phyloP scores from a whole-genome alignment of 2,113 vertebrate species.

The Eidolon helvum region DNA sequence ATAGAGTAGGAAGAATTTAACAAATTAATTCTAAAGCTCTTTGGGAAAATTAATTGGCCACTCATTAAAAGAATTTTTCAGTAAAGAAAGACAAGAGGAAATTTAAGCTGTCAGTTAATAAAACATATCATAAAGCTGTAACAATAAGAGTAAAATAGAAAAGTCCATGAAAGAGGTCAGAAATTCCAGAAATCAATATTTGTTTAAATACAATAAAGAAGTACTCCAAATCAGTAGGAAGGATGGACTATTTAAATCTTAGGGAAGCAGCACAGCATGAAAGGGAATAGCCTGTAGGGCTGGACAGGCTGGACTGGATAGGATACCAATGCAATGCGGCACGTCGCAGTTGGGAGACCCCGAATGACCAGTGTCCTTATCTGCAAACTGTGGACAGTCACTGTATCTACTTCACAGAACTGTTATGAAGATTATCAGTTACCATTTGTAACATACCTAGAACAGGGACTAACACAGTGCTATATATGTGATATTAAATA shows the following conservation, averaged over 20 bases:
- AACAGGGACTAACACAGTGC: neutral
- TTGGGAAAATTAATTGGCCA: conserved; percentile 24
- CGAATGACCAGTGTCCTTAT: neutral
- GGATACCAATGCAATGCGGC: rapidly evolving
- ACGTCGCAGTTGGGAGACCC: rapidly evolving
- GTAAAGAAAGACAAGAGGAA: neutral
- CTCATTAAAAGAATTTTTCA: conserved; percentile 38
- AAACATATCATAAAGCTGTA: neutral
- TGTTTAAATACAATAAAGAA: neutral
- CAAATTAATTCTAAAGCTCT: conserved; percentile 28
- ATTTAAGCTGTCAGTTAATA: neutral
- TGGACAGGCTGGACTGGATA: too few relatives aligned
- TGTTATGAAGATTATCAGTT: neutral
- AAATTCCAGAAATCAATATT: neutral
- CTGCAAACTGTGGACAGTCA: neutral
- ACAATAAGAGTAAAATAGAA: neutral
- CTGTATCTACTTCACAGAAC: neutral
- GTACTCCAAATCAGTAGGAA: neutral
- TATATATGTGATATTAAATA: neutral
- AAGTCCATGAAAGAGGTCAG: neutral
- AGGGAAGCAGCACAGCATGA: neutral
- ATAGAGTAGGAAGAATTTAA: neutral
- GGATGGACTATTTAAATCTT: neutral
- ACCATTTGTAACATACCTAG: neutral
- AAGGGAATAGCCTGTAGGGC: neutral